Conservation (phyloP, 2,888 invertebrate genomes). For the Epinotia nisella region DNA sequence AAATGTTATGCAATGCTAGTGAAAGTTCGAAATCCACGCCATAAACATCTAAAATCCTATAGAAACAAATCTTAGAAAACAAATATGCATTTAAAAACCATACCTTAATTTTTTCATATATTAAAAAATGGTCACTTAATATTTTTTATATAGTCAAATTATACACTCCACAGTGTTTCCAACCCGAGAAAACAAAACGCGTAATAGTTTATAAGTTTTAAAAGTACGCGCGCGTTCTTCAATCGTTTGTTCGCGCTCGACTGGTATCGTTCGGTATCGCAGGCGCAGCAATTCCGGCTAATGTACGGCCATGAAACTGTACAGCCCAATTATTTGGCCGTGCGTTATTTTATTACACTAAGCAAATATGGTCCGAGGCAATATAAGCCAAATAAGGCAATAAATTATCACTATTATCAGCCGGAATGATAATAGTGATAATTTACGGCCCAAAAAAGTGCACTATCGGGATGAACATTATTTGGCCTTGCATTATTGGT, state of each 20-base stretch:
- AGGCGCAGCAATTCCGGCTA: neutral
- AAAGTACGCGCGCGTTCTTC: slow-evolving; percentile 33
- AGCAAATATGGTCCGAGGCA: no score
- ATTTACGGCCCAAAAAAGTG: no score
- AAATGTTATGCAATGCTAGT: slow-evolving; percentile 28
- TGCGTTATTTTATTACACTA: no score
- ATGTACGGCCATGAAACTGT: neutral
- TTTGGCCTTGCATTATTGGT: no score
- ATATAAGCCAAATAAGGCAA: no score
- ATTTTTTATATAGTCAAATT: neutral
- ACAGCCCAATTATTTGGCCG: neutral
- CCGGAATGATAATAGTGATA: no score
- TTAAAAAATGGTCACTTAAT: neutral
- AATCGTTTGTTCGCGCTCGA: slow-evolving; percentile 11
- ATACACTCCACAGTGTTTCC: neutral
- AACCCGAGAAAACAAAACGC: neutral
- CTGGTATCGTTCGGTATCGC: slow-evolving; percentile 3
- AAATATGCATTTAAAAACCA: neutral
- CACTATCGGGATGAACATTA: no score
- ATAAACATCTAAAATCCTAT: neutral
- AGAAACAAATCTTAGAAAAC: neutral
- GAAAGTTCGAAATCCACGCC: slow-evolving; percentile 24
- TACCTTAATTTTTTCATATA: slow-evolving; percentile 6
- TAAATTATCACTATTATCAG: no score
- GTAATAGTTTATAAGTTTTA: slow-evolving; percentile 19